phyloP scores from a whole-genome alignment of 2,797 vertebrate species.

The Acanthopagrus latus region DNA sequence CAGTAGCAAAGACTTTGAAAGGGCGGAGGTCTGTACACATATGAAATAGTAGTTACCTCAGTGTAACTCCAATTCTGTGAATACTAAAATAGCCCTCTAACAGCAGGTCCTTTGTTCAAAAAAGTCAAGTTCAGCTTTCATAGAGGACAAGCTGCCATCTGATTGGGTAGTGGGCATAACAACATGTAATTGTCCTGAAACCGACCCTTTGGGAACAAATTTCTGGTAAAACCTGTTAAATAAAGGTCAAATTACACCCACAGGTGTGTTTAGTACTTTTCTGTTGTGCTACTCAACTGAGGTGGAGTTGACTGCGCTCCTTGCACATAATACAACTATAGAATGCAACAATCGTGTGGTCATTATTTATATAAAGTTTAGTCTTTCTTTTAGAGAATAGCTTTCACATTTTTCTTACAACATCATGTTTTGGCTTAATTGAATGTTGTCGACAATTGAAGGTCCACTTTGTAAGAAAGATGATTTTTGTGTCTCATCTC shows the following conservation, averaged over 20 bases:
- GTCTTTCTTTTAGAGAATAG: background rate
- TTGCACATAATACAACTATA: background rate
- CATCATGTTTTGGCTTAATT: background rate
- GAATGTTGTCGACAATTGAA: background rate
- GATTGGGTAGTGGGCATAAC: background rate
- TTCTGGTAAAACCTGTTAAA: background rate
- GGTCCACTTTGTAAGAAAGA: no score
- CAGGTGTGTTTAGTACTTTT: background rate
- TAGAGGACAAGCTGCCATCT: background rate
- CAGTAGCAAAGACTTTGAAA: background rate
- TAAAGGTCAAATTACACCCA: background rate
- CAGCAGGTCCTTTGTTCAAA: background rate
- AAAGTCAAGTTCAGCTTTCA: background rate
- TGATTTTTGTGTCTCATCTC: no score
- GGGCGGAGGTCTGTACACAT: background rate
- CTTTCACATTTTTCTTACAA: background rate
- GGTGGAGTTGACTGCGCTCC: background rate
- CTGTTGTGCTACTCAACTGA: background rate
- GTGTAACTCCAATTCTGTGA: slow-evolving; percentile 1
- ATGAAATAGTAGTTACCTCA: slow-evolving; percentile 1
- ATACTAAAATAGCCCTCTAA: background rate
- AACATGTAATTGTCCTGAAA: background rate
- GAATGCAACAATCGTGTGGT: background rate
- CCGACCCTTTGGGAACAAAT: background rate
- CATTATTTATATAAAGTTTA: background rate